Evolutionary conservation across 2,113 vertebrate genomes (phyloP).

Genomic region (Tragulus kanchil): DNA sequence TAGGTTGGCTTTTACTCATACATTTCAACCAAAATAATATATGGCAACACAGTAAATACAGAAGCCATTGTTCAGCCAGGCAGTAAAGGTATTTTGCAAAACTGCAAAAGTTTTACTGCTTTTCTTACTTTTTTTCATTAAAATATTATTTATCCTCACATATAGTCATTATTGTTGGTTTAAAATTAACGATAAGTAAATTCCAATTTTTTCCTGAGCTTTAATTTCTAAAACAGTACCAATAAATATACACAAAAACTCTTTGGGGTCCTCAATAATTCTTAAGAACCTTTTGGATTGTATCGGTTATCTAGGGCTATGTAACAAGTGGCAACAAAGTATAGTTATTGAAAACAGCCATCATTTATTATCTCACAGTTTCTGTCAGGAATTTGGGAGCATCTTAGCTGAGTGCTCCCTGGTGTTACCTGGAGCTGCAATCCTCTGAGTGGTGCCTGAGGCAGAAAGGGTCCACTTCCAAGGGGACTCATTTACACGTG

Average conservation of each 20-base stretch:
- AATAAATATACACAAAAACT: neutral
- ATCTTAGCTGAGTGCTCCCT: neutral
- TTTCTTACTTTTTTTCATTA: slow-evolving; percentile 33
- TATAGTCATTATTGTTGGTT: neutral
- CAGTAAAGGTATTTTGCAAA: slow-evolving; percentile 40
- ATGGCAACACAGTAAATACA: slow-evolving; percentile 33
- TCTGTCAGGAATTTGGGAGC: neutral
- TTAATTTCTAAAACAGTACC: slow-evolving; percentile 40
- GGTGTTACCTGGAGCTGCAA: neutral
- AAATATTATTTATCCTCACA: slow-evolving; percentile 11
- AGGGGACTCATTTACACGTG: neutral
- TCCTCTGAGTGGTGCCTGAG: neutral
- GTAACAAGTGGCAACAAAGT: neutral
- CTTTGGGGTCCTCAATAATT: neutral
- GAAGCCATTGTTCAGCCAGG: neutral
- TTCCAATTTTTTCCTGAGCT: neutral
- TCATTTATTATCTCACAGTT: neutral
- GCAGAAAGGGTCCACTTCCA: neutral
- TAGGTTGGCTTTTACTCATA: neutral
- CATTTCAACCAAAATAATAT: slow-evolving; percentile 1
- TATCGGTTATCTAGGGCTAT: neutral
- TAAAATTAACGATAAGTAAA: slow-evolving; percentile 11
- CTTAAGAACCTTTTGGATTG: neutral
- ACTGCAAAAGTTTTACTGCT: neutral
- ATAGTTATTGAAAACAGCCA: slow-evolving; percentile 19